Conservation (phyloP, 2,888 invertebrate genomes). For the Perdita meconis region DNA sequence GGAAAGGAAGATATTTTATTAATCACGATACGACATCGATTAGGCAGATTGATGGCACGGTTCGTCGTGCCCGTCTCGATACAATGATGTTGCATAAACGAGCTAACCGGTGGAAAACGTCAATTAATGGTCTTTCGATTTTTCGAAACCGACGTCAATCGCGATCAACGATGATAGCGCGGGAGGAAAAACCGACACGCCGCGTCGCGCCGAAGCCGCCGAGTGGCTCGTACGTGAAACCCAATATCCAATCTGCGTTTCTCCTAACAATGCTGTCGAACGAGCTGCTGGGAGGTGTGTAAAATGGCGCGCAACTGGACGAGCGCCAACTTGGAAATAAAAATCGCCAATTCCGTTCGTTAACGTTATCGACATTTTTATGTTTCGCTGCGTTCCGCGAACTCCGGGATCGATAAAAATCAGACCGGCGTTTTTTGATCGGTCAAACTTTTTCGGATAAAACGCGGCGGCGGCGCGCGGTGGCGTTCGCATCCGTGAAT, state of each 20-base stretch:
- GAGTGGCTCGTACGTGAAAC: constrained; percentile 59
- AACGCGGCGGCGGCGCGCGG: neutral
- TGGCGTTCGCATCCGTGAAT: neutral
- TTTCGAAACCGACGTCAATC: constrained; percentile 25
- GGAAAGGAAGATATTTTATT: neutral
- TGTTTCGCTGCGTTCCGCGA: constrained; percentile 51
- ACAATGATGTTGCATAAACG: neutral
- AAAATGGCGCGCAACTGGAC: constrained; percentile 69
- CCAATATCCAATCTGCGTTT: constrained; percentile 73
- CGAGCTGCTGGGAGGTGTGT: constrained; percentile 62
- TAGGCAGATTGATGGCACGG: neutral
- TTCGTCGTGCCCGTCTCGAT: neutral
- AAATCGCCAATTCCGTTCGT: constrained; percentile 73
- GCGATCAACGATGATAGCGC: neutral
- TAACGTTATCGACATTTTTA: constrained; percentile 71
- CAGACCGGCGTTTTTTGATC: constrained; percentile 23
- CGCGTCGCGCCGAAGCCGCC: constrained; percentile 25
- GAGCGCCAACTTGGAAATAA: constrained; percentile 72
- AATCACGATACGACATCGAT: neutral
- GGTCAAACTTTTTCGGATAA: neutral
- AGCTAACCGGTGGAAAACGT: constrained; percentile 14
- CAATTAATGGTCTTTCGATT: constrained; percentile 35
- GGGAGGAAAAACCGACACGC: constrained; percentile 13
- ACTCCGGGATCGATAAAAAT: constrained; percentile 50
- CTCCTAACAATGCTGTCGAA: constrained; percentile 69